Evolutionary conservation across 1,140 invertebrate genomes (phyloP).

Genomic region (Sitophilus oryzae): DNA sequence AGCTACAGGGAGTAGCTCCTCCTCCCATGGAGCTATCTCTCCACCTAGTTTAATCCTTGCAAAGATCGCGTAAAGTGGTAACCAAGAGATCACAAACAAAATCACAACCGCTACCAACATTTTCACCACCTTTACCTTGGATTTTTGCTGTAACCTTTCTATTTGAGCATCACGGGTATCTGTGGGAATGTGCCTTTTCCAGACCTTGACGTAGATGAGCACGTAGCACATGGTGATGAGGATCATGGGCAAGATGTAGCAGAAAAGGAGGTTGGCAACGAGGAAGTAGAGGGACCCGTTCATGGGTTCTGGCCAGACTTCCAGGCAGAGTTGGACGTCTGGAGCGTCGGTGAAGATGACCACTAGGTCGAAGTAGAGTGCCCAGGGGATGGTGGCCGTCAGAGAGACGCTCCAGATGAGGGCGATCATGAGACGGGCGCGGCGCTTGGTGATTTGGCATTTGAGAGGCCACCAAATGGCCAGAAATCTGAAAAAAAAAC

Average conservation of each 20-base stretch:
- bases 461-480: slow-evolving; percentile 93
- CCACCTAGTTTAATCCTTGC: slow-evolving; percentile 77
- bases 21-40: slow-evolving; percentile 63
- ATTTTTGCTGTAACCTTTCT: slow-evolving; percentile 86
- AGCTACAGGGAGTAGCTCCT: slow-evolving; percentile 71
- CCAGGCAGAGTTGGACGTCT: slow-evolving; percentile 67
- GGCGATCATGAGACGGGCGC: slow-evolving; percentile 80
- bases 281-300: slow-evolving; percentile 82
- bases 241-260: slow-evolving; percentile 88
- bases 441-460: slow-evolving; percentile 81
- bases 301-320: slow-evolving; percentile 76
- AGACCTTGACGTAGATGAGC: slow-evolving; percentile 89
- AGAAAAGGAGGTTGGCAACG: slow-evolving; percentile 80
- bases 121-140: slow-evolving; percentile 91
- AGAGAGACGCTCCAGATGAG: slow-evolving; percentile 86
- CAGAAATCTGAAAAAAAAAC: slow-evolving; percentile 73
- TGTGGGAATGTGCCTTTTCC: slow-evolving; percentile 77
- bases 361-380: slow-evolving; percentile 81
- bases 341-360: slow-evolving; percentile 65
- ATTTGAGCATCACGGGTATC: slow-evolving; percentile 87
- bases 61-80: slow-evolving; percentile 88
- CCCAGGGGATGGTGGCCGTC: slow-evolving; percentile 80
- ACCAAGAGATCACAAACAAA: slow-evolving; percentile 90
- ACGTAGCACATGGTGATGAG: slow-evolving; percentile 89
- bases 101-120: slow-evolving; percentile 95